Conservation (phyloP, 2,797 vertebrate genomes). For the Labeo calbasu region DNA sequence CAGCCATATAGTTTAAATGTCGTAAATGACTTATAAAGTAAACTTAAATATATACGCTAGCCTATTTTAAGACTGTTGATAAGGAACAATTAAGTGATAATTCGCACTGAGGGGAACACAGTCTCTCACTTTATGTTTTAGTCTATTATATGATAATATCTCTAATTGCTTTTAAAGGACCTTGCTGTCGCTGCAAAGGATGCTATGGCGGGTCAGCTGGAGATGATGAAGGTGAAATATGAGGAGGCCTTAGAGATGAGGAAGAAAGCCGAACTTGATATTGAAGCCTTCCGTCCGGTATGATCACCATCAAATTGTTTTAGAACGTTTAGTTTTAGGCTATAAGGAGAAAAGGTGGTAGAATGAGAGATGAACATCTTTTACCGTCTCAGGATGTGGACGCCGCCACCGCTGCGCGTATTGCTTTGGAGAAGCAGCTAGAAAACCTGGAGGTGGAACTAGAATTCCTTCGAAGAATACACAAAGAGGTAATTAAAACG, state of each 20-base stretch:
- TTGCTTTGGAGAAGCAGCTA: conserved; percentile 76
- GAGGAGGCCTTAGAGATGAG: conserved; percentile 79
- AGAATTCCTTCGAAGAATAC: conserved; percentile 73
- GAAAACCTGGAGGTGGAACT: conserved; percentile 79
- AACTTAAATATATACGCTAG: neutral
- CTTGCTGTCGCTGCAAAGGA: conserved; percentile 75
- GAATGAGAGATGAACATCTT: neutral
- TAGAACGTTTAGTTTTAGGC: conserved; percentile 1
- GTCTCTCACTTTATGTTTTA: no score
- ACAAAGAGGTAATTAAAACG: conserved; percentile 64
- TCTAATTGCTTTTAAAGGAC: conserved; percentile 72
- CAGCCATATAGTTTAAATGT: neutral
- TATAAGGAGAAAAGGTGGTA: neutral
- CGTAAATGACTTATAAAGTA: neutral
- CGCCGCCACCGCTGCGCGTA: conserved; percentile 72
- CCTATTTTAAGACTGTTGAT: neutral
- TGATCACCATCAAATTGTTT: neutral
- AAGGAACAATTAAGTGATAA: neutral
- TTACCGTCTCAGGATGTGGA: conserved; percentile 69
- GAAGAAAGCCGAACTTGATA: conserved; percentile 78
- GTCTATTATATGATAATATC: neutral
- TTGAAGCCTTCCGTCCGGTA: conserved; percentile 81
- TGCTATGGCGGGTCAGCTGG: conserved; percentile 74
- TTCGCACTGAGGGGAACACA: neutral
- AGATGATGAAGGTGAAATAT: conserved; percentile 76